Percentiles rank a stretch among this genome's conserved stretches.
These are phyloP conservation scores for Leptobrachium leishanense DNA, from an alignment of 2,113 vertebrate species.

Conservation along the genomic window DNA sequence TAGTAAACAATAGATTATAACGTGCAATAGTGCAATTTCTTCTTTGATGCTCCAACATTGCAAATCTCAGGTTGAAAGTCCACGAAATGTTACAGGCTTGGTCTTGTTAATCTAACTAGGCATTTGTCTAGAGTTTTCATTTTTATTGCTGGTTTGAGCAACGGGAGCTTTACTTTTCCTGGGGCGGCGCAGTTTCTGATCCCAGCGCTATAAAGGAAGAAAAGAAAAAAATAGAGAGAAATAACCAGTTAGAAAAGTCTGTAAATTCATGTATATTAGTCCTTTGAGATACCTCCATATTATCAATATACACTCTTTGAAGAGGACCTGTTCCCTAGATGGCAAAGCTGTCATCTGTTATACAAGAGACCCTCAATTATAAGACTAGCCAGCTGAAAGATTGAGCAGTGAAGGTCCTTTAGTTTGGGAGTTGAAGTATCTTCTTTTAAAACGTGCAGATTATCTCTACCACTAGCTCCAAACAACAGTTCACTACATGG, in stretches of 20 bases:
- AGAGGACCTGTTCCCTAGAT: too few species aligned
- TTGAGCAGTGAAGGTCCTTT: too few species aligned
- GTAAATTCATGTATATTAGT: too few species aligned
- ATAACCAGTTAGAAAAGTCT: not conserved
- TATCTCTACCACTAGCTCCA: too few species aligned
- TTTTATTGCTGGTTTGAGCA: conserved; percentile 53
- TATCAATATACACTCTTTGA: too few species aligned
- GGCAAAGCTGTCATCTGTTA: too few species aligned
- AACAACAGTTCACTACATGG: too few species aligned
- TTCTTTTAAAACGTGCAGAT: too few species aligned
- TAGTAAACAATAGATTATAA: conserved; percentile 78
- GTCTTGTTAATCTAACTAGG: conserved; percentile 59
- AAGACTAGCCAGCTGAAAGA: too few species aligned
- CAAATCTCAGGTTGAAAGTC: conserved; percentile 63
- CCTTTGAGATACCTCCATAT: too few species aligned
- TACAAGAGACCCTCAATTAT: too few species aligned
- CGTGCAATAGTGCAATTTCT: conserved; percentile 88
- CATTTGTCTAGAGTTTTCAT: conserved; percentile 57
- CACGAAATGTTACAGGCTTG: conserved; percentile 37
- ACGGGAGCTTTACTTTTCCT: conserved; percentile 63
- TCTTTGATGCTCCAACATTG: conserved; percentile 68
- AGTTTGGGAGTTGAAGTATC: too few species aligned
- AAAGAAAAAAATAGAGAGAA: not conserved
- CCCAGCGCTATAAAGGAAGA: conserved; percentile 72
- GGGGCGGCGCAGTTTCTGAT: conserved; percentile 70